Conservation (phyloP, 2,888 invertebrate species). For the Nomada goodeniana region DNA sequence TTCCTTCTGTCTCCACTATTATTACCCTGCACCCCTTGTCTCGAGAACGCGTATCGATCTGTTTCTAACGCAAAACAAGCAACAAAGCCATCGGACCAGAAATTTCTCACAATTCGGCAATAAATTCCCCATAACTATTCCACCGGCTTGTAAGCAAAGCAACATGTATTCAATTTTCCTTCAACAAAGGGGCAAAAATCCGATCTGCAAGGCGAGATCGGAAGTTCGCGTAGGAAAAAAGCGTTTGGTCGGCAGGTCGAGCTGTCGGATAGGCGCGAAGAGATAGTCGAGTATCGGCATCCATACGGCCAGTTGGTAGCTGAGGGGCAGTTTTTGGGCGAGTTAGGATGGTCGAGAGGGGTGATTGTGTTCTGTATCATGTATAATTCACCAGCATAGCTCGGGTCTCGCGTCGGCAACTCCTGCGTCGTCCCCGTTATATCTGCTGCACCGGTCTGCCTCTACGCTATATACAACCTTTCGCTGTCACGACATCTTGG, state of each 20-base stretch:
- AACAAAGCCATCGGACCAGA: too few relatives aligned
- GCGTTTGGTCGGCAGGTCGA: conserved; percentile 57
- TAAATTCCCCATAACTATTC: too few relatives aligned
- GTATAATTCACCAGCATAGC: conserved; percentile 80
- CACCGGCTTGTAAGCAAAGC: too few relatives aligned
- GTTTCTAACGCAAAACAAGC: too few relatives aligned
- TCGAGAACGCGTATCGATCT: too few relatives aligned
- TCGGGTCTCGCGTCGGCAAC: conserved; percentile 78
- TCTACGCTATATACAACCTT: conserved; percentile 68
- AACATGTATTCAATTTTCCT: conserved; percentile 1
- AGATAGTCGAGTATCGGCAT: conserved; percentile 68
- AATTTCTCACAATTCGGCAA: too few relatives aligned
- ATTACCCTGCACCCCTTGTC: too few relatives aligned
- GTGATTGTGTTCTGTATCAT: conserved; percentile 81
- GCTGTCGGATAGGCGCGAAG: conserved; percentile 51
- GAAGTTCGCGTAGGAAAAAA: conserved; percentile 23
- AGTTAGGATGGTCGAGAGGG: conserved; percentile 71
- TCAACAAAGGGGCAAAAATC: neutral
- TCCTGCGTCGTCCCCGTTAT: conserved; percentile 74
- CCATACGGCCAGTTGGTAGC: conserved; percentile 69
- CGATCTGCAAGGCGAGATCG: conserved; percentile 7
- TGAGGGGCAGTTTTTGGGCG: conserved; percentile 70
- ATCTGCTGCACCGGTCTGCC: conserved; percentile 71
- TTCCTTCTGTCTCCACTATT: too few relatives aligned
- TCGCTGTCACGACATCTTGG: conserved; percentile 72